Evolutionary conservation across 1,140 invertebrate species (phyloP), one percentile per base, ranked within the genome.

Genomic region (Watersipora subatra): DNA sequence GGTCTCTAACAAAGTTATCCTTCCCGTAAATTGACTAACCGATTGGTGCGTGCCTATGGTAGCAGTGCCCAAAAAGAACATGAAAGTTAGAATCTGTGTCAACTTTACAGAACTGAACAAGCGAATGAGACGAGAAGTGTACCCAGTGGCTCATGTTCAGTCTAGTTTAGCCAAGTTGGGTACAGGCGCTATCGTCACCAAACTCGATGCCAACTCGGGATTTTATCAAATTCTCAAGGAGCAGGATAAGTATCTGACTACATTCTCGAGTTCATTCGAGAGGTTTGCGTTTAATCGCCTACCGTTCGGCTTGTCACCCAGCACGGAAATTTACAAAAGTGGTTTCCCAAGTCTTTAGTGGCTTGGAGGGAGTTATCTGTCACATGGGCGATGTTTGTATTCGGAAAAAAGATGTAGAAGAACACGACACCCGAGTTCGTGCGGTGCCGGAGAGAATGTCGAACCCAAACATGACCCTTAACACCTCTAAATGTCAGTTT

Each of bases 241-340:
- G 20, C 24, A 66, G 57, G 27, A 26, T 65, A 71, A 68, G 29
- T 68, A 73, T 28, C 66, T 80, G 1, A 77, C 72, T 22, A 83
- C 82, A 30, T 83, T 83, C 71, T 75, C 77, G 24, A 74, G 71
- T 2, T 78, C 79, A 12, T 82, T 78, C 73, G 80, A 75, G 19
- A 62, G 73, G 28, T 80, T 68, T 63, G 69, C 70, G 55, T 77
- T 75, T 67, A 67, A 69, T 30, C 69, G 79, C 34, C 63, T 81
- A 24, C 78, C 79, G 7, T 82, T 82, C 70, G 78, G 80, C 2
- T 70, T 83, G 12, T 64, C 65, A 19, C 63, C 58, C 2, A 69
- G 61, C 17, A 63, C 67, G 17, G 69, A 71, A 66, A 63, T 67
- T 1, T 73, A 70, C n/a, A 57, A 59, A 66, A 25, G 61, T 55